Conservation (phyloP, 2,113 vertebrate genomes). For the Elanus axillaris region DNA sequence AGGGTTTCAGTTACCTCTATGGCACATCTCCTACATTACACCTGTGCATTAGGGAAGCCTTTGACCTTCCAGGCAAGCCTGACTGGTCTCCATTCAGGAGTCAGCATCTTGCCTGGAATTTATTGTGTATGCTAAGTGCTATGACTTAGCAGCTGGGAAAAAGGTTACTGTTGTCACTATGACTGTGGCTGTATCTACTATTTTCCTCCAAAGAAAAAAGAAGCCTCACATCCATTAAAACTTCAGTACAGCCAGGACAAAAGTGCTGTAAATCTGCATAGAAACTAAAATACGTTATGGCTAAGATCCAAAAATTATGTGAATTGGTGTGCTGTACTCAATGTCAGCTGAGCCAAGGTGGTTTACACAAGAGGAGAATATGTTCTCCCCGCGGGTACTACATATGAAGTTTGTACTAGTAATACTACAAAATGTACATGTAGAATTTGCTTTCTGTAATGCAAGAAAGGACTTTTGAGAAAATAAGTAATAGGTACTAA, state of each 20-base stretch:
- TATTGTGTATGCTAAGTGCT: neutral
- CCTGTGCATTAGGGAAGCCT: neutral
- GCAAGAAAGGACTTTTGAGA: neutral
- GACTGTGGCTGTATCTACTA: neutral
- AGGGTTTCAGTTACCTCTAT: neutral
- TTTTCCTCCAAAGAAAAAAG: neutral
- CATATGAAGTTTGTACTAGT: neutral
- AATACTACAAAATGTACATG: neutral
- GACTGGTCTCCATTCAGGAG: neutral
- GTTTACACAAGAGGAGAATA: neutral
- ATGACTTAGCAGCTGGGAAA: neutral
- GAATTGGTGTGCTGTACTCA: neutral
- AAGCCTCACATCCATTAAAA: neutral
- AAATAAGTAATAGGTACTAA: neutral
- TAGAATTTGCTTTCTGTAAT: neutral
- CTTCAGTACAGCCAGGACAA: neutral
- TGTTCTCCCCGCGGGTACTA: neutral
- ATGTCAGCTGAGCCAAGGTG: neutral
- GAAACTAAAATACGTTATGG: neutral
- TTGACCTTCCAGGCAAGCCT: neutral
- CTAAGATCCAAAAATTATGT: neutral
- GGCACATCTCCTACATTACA: neutral
- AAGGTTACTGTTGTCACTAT: neutral
- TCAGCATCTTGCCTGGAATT: neutral
- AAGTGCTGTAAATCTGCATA: neutral